Evolutionary conservation across 2,888 invertebrate genomes (phyloP).

Genomic region (Dasypolia templi): DNA sequence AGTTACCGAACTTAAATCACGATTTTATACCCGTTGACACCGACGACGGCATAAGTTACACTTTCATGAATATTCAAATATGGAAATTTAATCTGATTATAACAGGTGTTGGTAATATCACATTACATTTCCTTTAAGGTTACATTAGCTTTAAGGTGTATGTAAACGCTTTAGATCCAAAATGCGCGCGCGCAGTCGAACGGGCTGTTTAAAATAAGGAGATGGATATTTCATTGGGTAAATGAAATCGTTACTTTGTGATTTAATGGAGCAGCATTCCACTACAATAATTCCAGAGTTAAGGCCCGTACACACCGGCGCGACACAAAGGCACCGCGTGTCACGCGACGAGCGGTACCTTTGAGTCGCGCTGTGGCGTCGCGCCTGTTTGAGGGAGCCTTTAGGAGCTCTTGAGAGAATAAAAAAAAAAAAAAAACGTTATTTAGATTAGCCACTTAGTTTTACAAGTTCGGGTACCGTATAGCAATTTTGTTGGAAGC

Average conservation of each 20-base stretch:
- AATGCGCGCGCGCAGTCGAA: constrained; percentile 39
- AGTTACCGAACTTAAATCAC: constrained; percentile 38
- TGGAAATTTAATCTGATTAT: constrained; percentile 46
- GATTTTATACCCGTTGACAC: constrained; percentile 26
- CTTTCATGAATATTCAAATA: constrained; percentile 51
- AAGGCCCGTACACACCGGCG: too few relatives aligned
- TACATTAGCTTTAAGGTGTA: constrained; percentile 28
- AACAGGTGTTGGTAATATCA: constrained; percentile 42
- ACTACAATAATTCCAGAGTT: constrained; percentile 28
- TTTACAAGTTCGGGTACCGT: constrained; percentile 13
- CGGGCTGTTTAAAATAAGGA: constrained; percentile 49
- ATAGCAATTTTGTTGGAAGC: background rate
- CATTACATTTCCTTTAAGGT: constrained; percentile 34
- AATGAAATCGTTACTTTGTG: constrained; percentile 39
- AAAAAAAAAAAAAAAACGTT: too few relatives aligned
- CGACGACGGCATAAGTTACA: constrained; percentile 29
- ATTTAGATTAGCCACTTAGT: constrained; percentile 21
- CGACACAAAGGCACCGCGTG: too few relatives aligned
- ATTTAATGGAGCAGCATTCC: constrained; percentile 44
- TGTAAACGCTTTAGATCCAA: constrained; percentile 26
- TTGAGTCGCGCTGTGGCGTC: too few relatives aligned
- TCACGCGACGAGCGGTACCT: too few relatives aligned
- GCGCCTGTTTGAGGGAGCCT: too few relatives aligned
- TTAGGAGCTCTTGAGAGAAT: constrained; percentile 9
- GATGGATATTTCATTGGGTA: constrained; percentile 63